Evolutionary conservation across 2,888 invertebrate genomes (phyloP), one percentile per base, ranked within the genome.

Genomic region (Cylloceria caligata): DNA sequence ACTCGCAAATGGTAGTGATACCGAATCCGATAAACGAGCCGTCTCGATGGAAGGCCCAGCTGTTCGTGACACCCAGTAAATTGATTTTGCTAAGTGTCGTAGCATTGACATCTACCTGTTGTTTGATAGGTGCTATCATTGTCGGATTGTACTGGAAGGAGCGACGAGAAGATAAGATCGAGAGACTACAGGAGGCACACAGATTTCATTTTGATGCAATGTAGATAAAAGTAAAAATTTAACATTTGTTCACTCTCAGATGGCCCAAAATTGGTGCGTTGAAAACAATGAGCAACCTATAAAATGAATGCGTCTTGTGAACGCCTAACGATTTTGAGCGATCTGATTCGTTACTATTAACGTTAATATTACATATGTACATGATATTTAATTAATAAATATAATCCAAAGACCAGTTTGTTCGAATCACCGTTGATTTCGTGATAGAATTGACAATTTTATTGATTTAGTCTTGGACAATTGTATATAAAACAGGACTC

Each of bases 1-100:
- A 99, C 91, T 99, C 99, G 0, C 99, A 99, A 93, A 96, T 99
- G 93, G 97, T 99, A 42, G 97, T 99, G 0, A 97, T 99, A 81
- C 99, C 99, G 1, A 95, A 95, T 90, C 98, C 97, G 5, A 95
- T 96, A 0, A 94, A 95, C 82, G 94, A 97, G 73, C 96, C 98
- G 0, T 94, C 94, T 2, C 95, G 95, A 86, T 99, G 99, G 99
- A 96, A 96, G 88, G 97, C 97, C 19, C 97, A 98, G 90, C 93
- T 99, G 16, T 99, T 98, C 94, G 97, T 99, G 0, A 98, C 98
- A 0, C 99, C 99, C 0, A 98, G 98, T 92, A 97, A 98, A 93
- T 94, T 98, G 73, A 98, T 99, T 90, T 93, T 98, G n/a, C 95
- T 98, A 93, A 98, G 98, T 90, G 98, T 98, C 0, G 96, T 96